A percentile compares a stretch with the other conserved stretches of the same genome.
phyloP scores from a whole-genome alignment of 2,888 invertebrate species.

The Teleiodes luculella region DNA sequence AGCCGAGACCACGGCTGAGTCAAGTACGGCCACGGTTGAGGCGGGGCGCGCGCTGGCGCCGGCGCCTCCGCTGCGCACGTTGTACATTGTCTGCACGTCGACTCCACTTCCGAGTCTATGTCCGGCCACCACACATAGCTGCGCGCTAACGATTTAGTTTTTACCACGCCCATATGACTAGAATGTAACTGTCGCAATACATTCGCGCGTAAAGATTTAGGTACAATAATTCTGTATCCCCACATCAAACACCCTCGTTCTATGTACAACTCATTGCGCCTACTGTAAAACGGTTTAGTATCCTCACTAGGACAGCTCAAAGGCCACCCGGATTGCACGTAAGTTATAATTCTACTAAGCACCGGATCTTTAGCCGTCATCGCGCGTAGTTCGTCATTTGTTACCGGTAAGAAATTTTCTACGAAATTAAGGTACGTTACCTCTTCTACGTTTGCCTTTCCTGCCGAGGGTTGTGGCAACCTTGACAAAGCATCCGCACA shows the following conservation, averaged over 20 bases:
- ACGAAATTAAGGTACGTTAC: conserved; percentile 12
- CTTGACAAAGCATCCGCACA: conserved; percentile 17
- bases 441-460: not conserved
- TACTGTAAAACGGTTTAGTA: not conserved
- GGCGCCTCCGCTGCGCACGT: not conserved
- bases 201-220: not conserved
- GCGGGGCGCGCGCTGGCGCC: not conserved
- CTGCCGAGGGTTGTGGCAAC: conserved; percentile 1
- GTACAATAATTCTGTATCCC: conserved; percentile 5
- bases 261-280: conserved; percentile 8
- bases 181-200: not conserved
- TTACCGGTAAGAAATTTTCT: conserved; percentile 9
- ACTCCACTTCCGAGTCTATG: not conserved
- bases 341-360: not conserved
- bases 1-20: not conserved
- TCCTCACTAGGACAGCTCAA: not conserved
- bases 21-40: not conserved
- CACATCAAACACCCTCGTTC: conserved; percentile 9
- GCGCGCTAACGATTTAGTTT: not conserved
- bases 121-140: conserved; percentile 11
- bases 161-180: not conserved
- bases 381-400: not conserved
- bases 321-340: conserved; percentile 8
- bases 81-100: not conserved
- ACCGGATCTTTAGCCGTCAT: not conserved